Base-by-base conservation (phyloP, 2,888 invertebrate genomes). In the Neoitamus cyanurus region DNA sequence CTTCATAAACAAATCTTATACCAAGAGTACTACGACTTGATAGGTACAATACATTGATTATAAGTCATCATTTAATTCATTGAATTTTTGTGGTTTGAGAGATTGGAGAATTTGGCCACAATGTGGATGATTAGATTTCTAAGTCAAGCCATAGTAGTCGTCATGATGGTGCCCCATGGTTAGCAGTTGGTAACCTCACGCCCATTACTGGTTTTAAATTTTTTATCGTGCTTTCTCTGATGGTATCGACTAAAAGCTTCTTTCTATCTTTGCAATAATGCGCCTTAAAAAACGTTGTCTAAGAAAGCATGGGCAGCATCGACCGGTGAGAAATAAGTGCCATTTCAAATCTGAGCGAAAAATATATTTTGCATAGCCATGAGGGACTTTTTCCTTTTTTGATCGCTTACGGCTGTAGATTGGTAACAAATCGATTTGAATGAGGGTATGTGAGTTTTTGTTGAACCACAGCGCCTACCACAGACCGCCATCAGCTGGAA, bases 401-500 rank as follows among this genome's bases (percentile, higher is more conserved):
- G 25, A 6, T 58, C 20, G 15, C 25, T 20, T 25, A 58, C 25
- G 25, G 68, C 3, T 9, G 34, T 0, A 80, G 34, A 48, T 78
- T 68, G 5, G 25, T 13, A 36, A 36, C 15, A 82, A 69, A 58
- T 82, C 36, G 82, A 82, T 82, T 82, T 36, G 9, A 34, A 68
- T 69, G 11, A 13, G 25, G 58, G 31, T 30, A 48, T 46, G 46
- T 77, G 42, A 11, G 11, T 25, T 77, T 42, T 42, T 36, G 5
- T 42, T 11, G 28, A 42, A n/a, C 7, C 9, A 34, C 5, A 73
- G 37, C 20, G 20, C 7, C 73, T 20, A 73, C 73, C 20, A 75
- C 72, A 28, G 46, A 58, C 46, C 30, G 11, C 13, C 42, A 30
- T 77, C n/a, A 42, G 28, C 28, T 77, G 36, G 15, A 46, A 42